Evolutionary conservation across 2,797 vertebrate species (phyloP), one percentile per base, ranked within the genome.

Genomic region (Gallinago stenura): DNA sequence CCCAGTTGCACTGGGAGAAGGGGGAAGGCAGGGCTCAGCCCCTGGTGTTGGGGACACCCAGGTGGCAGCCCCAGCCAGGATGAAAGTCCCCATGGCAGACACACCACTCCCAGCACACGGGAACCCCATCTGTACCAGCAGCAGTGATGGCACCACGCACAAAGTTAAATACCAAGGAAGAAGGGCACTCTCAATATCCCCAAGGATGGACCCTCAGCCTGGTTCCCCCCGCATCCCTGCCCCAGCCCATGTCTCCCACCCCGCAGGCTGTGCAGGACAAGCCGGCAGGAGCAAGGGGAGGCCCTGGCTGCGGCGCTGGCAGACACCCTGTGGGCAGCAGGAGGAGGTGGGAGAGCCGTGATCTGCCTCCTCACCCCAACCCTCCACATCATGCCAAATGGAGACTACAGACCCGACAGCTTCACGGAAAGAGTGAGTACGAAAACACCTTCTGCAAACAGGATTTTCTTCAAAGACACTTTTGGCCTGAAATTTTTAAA

Each of bases 251-350:
- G 30, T 31, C 43, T 33, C 24, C 48, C 0, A 5, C 10, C 0
- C 39, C 14, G 3, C 94, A 99, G 99, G 84, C 95, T 99, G 50
- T 6, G 66, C 46, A 87, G 87, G 21, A 35, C 98, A 1, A 97
- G 98, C 51, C 91, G 28, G 45, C 71, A 30, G 65, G 97, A 98
- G 11, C 99, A 99, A 94, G 96, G 97, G 5, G 80, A 25, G 35
- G 98, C 97, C 0, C 92, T 99, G 95, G 98, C 98, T 0, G 78
- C 15, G 0, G 98, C 97, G 0, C 82, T 99, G 60, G 89, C 98
- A 4, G 98, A 98, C 85, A 98, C 97, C 76, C 98, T 99, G 41
- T 99, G 99, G 99, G 97, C 96, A 53, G 98, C 98, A 2, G 99
- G 98, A 57, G 98, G 98, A 51, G 93, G 98, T 13, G 90, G 83